Percentiles rank a stretch among this genome's conserved stretches.
Conservation (phyloP, 2,888 invertebrate genomes). For the Saturnia pavonia region DNA sequence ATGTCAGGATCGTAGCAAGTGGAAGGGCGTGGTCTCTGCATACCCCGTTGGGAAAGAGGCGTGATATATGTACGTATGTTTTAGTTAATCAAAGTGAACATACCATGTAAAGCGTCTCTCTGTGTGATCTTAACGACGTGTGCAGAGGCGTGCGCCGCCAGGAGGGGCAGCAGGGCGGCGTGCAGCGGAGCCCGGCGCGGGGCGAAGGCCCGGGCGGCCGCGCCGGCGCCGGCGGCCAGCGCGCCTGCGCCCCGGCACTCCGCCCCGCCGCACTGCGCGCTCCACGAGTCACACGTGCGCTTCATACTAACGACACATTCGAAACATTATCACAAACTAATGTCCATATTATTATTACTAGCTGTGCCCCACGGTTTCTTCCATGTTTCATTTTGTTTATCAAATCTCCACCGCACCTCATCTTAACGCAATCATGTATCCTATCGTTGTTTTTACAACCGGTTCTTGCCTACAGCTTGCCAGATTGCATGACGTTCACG, state of each 20-base stretch:
- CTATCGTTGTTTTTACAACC: too few relatives aligned
- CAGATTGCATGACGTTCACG: too few relatives aligned
- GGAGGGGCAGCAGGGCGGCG: constrained; percentile 46
- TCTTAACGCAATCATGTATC: too few relatives aligned
- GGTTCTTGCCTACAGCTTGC: too few relatives aligned
- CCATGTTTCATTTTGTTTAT: too few relatives aligned
- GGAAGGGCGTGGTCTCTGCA: too few relatives aligned
- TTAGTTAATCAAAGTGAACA: too few relatives aligned
- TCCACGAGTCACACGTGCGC: constrained; percentile 52
- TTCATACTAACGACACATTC: constrained; percentile 42
- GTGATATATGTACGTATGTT: too few relatives aligned
- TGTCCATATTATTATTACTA: background rate
- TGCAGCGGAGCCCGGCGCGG: constrained; percentile 23
- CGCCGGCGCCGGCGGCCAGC: constrained; percentile 32
- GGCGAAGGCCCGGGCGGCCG: constrained; percentile 27
- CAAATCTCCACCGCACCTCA: too few relatives aligned
- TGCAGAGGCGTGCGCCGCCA: constrained; percentile 56
- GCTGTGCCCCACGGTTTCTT: too few relatives aligned
- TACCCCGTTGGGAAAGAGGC: too few relatives aligned
- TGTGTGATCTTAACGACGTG: constrained; percentile 58
- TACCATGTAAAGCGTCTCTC: constrained; percentile 63
- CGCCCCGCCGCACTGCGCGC: constrained; percentile 33
- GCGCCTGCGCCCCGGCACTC: constrained; percentile 35
- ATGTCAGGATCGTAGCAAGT: too few relatives aligned
- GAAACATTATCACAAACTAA: background rate